A percentile compares a stretch with the other conserved stretches of the same genome.
Conservation (phyloP, 2,888 invertebrate genomes). For the Yponomeuta cagnagella region DNA sequence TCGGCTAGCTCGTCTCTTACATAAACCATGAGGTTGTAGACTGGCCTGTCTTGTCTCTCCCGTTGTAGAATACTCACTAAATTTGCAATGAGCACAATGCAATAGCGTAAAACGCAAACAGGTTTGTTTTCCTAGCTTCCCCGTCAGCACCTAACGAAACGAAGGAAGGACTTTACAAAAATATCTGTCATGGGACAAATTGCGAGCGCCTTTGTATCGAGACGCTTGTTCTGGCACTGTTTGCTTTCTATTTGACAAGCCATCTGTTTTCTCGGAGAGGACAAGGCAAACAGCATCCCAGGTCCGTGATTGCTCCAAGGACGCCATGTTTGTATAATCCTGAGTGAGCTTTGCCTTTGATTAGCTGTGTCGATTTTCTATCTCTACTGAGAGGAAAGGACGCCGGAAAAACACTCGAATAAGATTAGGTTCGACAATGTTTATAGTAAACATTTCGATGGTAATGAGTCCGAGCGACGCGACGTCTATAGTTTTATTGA, state of each 20-base stretch:
- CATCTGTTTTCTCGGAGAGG: conserved; percentile 58
- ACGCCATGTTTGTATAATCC: conserved; percentile 49
- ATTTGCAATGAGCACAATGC: not conserved
- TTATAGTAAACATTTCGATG: not conserved
- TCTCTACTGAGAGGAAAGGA: not conserved
- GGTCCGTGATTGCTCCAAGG: conserved; percentile 59
- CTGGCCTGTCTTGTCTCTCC: not conserved
- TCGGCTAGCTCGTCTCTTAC: not conserved
- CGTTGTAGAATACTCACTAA: not conserved
- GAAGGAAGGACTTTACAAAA: conserved; percentile 29
- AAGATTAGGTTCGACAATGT: not conserved
- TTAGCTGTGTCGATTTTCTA: conserved; percentile 35
- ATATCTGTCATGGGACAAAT: conserved; percentile 38
- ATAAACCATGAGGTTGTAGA: not conserved
- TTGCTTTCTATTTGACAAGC: conserved; percentile 63
- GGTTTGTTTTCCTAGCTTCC: not conserved
- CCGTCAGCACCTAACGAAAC: not conserved
- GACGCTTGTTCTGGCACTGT: conserved; percentile 47
- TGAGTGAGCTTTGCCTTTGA: conserved; percentile 47
- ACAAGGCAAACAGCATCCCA: conserved; percentile 49
- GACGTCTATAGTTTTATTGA: too few species aligned
- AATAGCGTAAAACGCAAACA: not conserved
- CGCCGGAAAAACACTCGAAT: not conserved
- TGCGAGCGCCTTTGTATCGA: conserved; percentile 34
- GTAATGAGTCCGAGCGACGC: not conserved